These are phyloP conservation scores for Colletes collaris DNA, from an alignment of 2,888 invertebrate species.

Conservation along the genomic window DNA sequence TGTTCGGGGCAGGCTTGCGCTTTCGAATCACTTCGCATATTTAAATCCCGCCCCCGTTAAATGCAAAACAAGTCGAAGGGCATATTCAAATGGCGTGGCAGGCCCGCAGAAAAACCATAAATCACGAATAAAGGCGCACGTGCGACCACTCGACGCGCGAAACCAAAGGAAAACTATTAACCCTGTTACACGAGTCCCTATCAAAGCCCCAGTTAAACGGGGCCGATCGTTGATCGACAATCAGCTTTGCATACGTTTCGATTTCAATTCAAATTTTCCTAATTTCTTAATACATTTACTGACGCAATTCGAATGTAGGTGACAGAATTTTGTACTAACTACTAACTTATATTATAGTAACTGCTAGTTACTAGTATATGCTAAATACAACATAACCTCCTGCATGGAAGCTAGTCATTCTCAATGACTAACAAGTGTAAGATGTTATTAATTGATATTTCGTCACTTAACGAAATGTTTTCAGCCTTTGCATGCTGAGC, in stretches of 20 bases:
- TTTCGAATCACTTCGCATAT: constrained; percentile 47
- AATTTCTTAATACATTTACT: no score
- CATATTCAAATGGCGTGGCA: constrained; percentile 8
- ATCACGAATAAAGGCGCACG: constrained; percentile 81
- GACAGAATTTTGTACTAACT: no score
- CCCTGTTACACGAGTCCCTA: constrained; percentile 51
- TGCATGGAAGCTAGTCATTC: no score
- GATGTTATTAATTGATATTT: background rate
- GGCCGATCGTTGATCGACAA: constrained; percentile 14
- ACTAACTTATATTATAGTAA: no score
- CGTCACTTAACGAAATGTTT: background rate
- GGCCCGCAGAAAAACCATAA: constrained; percentile 75
- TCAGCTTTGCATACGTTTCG: constrained; percentile 23
- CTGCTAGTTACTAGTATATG: no score
- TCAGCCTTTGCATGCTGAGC: background rate
- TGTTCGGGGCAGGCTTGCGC: background rate
- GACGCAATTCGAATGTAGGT: no score
- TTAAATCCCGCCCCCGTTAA: constrained; percentile 77
- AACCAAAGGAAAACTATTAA: constrained; percentile 68
- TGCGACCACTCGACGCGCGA: constrained; percentile 75
- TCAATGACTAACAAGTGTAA: no score
- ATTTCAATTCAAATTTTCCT: background rate
- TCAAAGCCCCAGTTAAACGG: constrained; percentile 1
- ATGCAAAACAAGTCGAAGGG: constrained; percentile 77
- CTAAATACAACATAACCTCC: no score